Base-by-base conservation (phyloP, 2,797 vertebrate genomes). In the Tokudaia muenninki region DNA sequence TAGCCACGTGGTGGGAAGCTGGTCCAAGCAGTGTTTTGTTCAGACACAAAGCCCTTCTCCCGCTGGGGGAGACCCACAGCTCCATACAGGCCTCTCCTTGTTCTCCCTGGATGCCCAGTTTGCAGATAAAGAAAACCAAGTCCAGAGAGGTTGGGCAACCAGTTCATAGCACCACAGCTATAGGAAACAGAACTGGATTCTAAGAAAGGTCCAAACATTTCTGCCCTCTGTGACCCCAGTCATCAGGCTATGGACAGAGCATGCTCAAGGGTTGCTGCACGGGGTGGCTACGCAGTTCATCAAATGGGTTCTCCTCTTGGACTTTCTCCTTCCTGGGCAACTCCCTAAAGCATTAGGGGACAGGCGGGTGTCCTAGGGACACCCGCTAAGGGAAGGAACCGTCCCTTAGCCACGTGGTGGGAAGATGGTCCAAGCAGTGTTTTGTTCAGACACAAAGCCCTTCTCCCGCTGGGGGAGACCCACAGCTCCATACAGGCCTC, bases 381-480 rank as follows among this genome's bases (percentile, higher is more conserved):
- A 89, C 63, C 95, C 88, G 7, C 37, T 52, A 37, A n/a, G 67
- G 63, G 67, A 65, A 29, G 61, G 55, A 91, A 79, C 55, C 59
- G 26, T 77, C 88, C 78, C 86, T 80, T 4, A 19, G 11, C 41
- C 75, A 72, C 75, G 3, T 11, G 78, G n/a, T 79, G 31, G 31
- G 44, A 67, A 95, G 67, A 61, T 37, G 29, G 72, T 87, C 90
- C 95, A 95, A 94, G 63, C 44, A 12, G 6, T 26, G 95, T 77
- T 96, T 95, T 97, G 95, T 97, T 96, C 26, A 50, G 74, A 89
- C n/a, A 96, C 92, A 97, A 95, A 94, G 91, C 79, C 82, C 86
- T 96, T 86, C 88, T 92, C 91, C 84, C 47, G 8, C 74, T 83
- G 34, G 67, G 92, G 94, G 89, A 94, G 95, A 93, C 84, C 94